Evolutionary conservation across 2,888 invertebrate genomes (phyloP), one percentile per base, ranked within the genome.

Genomic region (Ephialtes manifestator): DNA sequence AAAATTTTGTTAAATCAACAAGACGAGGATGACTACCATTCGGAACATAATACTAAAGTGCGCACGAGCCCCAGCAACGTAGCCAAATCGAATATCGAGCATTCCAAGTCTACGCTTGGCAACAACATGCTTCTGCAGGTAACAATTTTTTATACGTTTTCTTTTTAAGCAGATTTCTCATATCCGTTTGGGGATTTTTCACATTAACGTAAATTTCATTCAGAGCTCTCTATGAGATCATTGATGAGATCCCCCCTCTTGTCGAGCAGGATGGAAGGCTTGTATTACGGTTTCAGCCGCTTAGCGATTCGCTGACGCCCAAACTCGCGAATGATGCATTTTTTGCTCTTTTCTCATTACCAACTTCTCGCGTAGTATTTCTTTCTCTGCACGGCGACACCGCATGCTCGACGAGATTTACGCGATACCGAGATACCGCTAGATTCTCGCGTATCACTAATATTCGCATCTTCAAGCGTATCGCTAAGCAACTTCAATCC

Each of bases 81-180:
- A 46, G 90, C 92, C n/a, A 92, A 93, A 79, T 24, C 88, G 10
- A 90, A 91, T 53, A 90, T 92, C 76, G 95, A 94, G 24, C 94
- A 88, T 93, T 94, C 92, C 92, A 93, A 94, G 92, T 89, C 94
- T 90, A 88, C 94, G 90, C 92, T 94, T 93, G 94, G 95, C 92
- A 95, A 96, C 93, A 95, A 95, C 92, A 97, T 96, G 95, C 94
- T 97, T 88, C 94, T 96, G 86, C 95, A 96, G 96, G 96, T 96
- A 93, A 95, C 91, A 90, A 7, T 86, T 67, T 35, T 46, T 75
- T 31, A 20, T 10, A 35, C 24, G 48, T 39, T 31, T 51, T 31
- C 20, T 55, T 81, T 53, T 24, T 28, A 20, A 31, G 46, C 11
- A 46, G 35, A 51, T 81, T 80, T 83, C 15, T 28, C 5, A 39